Base-by-base conservation (phyloP, 64 coral and sea anemone genomes). In the Orbicella faveolata region DNA sequence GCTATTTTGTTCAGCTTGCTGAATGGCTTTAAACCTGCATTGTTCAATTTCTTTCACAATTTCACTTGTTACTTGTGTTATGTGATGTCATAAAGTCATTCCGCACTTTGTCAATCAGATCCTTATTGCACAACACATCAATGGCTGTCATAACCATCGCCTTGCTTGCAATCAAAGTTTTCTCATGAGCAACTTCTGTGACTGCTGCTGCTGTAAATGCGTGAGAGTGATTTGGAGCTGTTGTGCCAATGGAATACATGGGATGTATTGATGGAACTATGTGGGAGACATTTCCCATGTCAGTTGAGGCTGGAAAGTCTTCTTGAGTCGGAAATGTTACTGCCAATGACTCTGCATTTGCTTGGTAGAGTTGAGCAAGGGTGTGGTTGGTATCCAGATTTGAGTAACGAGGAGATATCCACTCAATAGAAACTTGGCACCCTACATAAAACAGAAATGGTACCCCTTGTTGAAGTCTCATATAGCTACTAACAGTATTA, bases 271-370 rank as follows among this genome's bases (percentile, higher is more conserved):
- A 89, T 30, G 96, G 96, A 14, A 98, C 81, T 10, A 76, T 63
- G 67, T 91, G 20, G 2, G 95, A 97, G 3, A 97, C 92, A 89
- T 97, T 97, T 12, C 89, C 93, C 89, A 92, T 92, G 53, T 90
- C 93, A 84, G 87, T 98, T 75, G 96, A 94, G 7, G 93, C 96
- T 79, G 77, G 57, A 19, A 74, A 74, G 12, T 74, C 33, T 36
- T 30, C 34, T 13, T 61, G 59, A 52, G 80, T 63, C 8, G 72
- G 72, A 74, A 74, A 74, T 74, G 72, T 34, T 35, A 74, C 72
- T 74, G 30, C 72, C 35, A 74, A 74, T 12, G 26, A 14, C 34
- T 98, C 87, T 2, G 93, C 93, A 88, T 89, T 88, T 41, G 75
- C 69, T 80, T 92, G 90, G 48, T 98, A 98, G 11, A 95, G 59